These are phyloP conservation scores for Peromyscus leucopus DNA, from an alignment of 2,113 vertebrate species.

Conservation along the genomic window DNA sequence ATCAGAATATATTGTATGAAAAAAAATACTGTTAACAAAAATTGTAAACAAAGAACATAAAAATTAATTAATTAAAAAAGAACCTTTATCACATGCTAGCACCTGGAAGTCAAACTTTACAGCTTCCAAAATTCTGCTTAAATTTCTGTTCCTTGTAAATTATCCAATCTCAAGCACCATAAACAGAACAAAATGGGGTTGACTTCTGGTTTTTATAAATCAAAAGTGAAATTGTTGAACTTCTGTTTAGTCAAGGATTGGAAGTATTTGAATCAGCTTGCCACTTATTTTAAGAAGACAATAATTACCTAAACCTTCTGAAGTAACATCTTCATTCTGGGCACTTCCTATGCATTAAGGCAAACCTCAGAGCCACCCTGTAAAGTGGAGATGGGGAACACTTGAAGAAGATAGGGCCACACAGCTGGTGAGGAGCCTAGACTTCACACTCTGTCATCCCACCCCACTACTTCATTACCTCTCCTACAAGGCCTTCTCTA, in stretches of 20 bases:
- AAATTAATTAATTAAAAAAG: neutral
- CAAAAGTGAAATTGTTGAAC: conserved; percentile 56
- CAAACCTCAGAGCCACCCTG: neutral
- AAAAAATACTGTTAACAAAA: neutral
- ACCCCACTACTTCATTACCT: neutral
- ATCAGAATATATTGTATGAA: neutral
- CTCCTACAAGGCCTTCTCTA: neutral
- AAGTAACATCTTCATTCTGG: conserved; percentile 23
- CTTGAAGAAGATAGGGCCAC: conserved; percentile 34
- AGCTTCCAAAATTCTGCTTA: neutral
- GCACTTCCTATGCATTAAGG: conserved; percentile 31
- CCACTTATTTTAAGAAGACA: conserved; percentile 47
- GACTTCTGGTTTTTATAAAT: conserved; percentile 18
- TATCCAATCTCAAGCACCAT: neutral
- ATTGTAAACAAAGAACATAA: neutral
- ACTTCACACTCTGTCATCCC: neutral
- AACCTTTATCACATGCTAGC: neutral
- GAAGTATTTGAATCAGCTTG: conserved; percentile 40
- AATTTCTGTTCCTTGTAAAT: neutral
- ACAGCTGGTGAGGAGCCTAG: neutral
- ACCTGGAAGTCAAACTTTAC: neutral
- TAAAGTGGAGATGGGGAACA: conserved; percentile 17
- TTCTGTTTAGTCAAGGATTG: neutral
- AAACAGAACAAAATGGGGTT: neutral
- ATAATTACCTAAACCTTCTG: conserved; percentile 55